These are phyloP conservation scores for Carassius carassius DNA, from an alignment of 2,113 vertebrate genomes.

Conservation along the genomic window DNA sequence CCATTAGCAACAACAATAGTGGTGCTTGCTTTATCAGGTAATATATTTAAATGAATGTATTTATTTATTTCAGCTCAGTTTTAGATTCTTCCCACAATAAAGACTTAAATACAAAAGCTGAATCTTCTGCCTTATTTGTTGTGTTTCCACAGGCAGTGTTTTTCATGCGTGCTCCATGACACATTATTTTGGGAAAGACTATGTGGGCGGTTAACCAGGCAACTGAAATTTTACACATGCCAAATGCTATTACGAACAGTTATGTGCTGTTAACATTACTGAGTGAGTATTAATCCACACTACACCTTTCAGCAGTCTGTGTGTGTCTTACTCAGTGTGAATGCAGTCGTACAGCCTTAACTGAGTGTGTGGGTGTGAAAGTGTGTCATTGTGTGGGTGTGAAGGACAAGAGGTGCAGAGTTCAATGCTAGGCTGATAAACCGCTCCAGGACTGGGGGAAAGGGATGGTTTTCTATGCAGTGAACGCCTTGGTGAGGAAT, in stretches of 20 bases:
- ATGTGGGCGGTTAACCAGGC: slow-evolving; percentile 27
- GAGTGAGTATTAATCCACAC: background rate
- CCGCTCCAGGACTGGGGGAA: background rate
- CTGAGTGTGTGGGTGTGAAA: background rate
- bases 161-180: slow-evolving; percentile 27
- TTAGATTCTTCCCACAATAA: background rate
- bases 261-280: slow-evolving; percentile 7
- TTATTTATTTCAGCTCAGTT: background rate
- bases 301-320: background rate
- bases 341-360: background rate
- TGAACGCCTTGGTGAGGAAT: background rate
- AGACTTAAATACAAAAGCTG: background rate
- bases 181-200: slow-evolving; percentile 24
- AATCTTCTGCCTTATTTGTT: background rate
- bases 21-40: background rate
- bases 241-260: slow-evolving; percentile 35
- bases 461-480: background rate
- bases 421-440: background rate
- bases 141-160: background rate
- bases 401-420: background rate
- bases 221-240: slow-evolving; percentile 48
- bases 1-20: background rate
- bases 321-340: background rate
- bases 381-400: background rate
- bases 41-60: background rate